Percentiles rank a stretch among this genome's conserved stretches.
phyloP scores from a whole-genome alignment of 2,797 vertebrate species.

The Scyliorhinus canicula region DNA sequence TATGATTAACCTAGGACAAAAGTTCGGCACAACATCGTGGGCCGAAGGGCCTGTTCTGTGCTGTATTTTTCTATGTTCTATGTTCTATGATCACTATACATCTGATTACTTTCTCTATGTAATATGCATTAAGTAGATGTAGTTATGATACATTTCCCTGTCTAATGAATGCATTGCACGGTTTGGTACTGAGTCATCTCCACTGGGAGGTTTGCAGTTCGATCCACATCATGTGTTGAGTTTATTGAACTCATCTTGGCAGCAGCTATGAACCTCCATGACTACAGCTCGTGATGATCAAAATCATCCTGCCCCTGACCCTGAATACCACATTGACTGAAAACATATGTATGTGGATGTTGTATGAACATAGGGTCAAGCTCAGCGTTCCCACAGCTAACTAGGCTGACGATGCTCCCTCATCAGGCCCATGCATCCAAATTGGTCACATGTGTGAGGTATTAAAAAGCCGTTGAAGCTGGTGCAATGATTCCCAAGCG shows the following conservation, averaged over 20 bases:
- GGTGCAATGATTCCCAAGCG: background rate
- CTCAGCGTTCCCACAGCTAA: background rate
- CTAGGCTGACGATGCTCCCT: background rate
- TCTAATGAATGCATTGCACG: background rate
- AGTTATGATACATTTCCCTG: background rate
- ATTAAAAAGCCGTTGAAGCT: background rate
- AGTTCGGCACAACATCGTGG: too few species aligned
- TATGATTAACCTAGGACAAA: too few species aligned
- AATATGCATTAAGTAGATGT: background rate
- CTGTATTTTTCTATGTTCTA: too few species aligned
- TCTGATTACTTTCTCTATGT: background rate
- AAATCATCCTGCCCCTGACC: background rate
- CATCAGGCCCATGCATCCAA: background rate
- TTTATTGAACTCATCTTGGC: background rate
- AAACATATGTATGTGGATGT: background rate
- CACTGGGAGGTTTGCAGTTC: background rate
- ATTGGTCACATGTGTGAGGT: background rate
- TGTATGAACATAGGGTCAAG: background rate
- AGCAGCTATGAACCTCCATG: background rate
- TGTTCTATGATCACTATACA: background rate
- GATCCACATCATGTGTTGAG: background rate
- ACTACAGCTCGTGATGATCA: background rate
- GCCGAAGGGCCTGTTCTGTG: too few species aligned
- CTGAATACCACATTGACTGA: background rate
- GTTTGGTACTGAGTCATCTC: background rate